These are phyloP conservation scores for Patella ulyssiponensis DNA, from an alignment of 2,888 invertebrate species.

Conservation along the genomic window DNA sequence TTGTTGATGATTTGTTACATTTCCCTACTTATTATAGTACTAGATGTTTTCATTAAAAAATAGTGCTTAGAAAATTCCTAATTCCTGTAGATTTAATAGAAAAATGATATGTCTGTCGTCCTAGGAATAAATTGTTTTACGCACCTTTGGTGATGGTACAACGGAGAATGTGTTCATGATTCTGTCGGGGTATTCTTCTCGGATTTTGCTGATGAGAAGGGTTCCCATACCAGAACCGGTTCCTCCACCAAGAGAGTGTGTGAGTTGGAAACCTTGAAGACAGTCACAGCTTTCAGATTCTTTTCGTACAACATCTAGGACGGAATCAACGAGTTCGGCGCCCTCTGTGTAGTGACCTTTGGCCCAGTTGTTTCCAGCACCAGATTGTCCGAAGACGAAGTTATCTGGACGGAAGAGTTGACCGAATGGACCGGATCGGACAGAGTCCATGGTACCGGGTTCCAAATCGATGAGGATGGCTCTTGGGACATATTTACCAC, in stretches of 20 bases:
- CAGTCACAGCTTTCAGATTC: slow-evolving; percentile 4
- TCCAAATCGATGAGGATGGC: slow-evolving; percentile 12
- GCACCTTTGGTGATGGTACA: slow-evolving; percentile 7
- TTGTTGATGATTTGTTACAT: no score
- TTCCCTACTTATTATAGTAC: no score
- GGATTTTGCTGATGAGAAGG: slow-evolving; percentile 6
- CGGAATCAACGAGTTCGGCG: neutral
- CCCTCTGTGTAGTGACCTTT: slow-evolving; percentile 8
- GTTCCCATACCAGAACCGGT: slow-evolving; percentile 11
- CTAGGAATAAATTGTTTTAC: neutral
- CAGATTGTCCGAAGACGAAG: slow-evolving; percentile 9
- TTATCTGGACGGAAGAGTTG: slow-evolving; percentile 2
- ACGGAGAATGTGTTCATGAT: slow-evolving; percentile 6
- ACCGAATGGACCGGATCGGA: slow-evolving; percentile 12
- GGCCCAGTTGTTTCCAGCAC: slow-evolving; percentile 8
- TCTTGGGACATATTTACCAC: slow-evolving; percentile 8
- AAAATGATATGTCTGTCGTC: no score
- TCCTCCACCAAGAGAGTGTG: slow-evolving; percentile 8
- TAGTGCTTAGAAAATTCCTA: no score
- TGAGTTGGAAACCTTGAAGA: slow-evolving; percentile 3
- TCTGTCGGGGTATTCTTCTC: slow-evolving; percentile 10
- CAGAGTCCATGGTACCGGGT: slow-evolving; percentile 9
- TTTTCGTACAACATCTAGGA: slow-evolving; percentile 3
- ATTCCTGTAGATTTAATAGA: no score
- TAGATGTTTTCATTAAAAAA: no score